Conservation (phyloP, 2,113 vertebrate genomes). For the Callorhinus ursinus region DNA sequence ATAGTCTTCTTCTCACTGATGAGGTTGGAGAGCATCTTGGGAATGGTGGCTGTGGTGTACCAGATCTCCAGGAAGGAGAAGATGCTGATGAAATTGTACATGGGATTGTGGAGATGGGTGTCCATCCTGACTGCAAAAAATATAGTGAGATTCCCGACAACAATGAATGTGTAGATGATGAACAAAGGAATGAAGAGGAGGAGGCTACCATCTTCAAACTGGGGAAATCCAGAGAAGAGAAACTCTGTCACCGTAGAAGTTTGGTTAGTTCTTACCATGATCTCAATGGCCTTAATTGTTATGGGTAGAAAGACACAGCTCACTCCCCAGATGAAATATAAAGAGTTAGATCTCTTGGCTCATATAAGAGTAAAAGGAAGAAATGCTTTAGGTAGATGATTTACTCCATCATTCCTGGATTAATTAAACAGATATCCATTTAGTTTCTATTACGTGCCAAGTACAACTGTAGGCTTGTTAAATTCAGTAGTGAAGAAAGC, state of each 20-base stretch:
- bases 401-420: not conserved
- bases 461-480: not conserved
- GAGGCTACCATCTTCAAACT: slow-evolving; percentile 11
- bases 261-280: slow-evolving; percentile 32
- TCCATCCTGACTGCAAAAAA: slow-evolving; percentile 72
- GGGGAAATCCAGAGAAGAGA: slow-evolving; percentile 72
- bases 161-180: slow-evolving; percentile 72
- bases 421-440: not conserved
- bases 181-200: slow-evolving; percentile 66
- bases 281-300: not conserved
- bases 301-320: not conserved
- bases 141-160: slow-evolving; percentile 73
- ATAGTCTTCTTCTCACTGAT: slow-evolving; percentile 66
- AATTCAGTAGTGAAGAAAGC: not conserved
- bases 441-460: not conserved
- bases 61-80: slow-evolving; percentile 79
- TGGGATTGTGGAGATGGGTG: slow-evolving; percentile 74
- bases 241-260: slow-evolving; percentile 60
- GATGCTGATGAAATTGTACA: slow-evolving; percentile 77
- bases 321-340: not conserved
- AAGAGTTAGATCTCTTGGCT: not conserved
- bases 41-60: slow-evolving; percentile 73
- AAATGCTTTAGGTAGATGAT: not conserved
- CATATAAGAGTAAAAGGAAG: not conserved
- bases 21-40: slow-evolving; percentile 75